Base-by-base conservation (phyloP, 2,113 vertebrate species). In the Cheirogaleus medius region DNA sequence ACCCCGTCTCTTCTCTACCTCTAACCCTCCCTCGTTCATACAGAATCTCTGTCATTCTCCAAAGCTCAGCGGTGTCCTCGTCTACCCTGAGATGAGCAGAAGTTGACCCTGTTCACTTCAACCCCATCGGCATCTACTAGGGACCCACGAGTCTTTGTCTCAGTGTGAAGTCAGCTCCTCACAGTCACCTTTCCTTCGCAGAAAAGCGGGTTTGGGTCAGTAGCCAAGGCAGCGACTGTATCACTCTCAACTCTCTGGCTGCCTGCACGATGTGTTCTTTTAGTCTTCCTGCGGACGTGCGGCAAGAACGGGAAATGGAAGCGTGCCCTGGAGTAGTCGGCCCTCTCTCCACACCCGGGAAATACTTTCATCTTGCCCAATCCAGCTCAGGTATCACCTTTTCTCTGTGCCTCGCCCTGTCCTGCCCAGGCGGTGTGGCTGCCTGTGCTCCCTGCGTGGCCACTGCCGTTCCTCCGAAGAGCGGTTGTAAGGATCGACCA, bases 41-140 rank as follows among this genome's bases (percentile, higher is more conserved):
- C 25, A 42, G 54, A 73, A 8, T 13, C 25, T 82, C 73, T 37
- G 58, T 34, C 42, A 6, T 39, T 89, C 95, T 83, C 68, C 82
- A 63, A 68, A 63, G 47, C 20, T 52, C 8, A 3, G 0, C n/a
- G 7, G 25, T 4, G 9, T 21, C 8, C 37, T 52, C 32, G 8
- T 78, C 32, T 54, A 4, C 14, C 39, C 56, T 8, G 1, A 23
- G 58, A 60, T 18, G 4, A 12, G 58, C 1, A 68, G 54, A 91
- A 15, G 8, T 29, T 18, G 60, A 8, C 52, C 25, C 68, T 32
- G 12, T 14, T 39, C 68, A 42, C 68, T 42, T 58, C 58, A 34
- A 5, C 42, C 25, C 37, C 3, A 3, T 1, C 52, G 0, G 82
- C 3, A 9, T 86, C 71, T 18, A 14, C 34, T 6, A 1, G 29